Evolutionary conservation across 2,888 invertebrate genomes (phyloP).

Genomic region (Cosmia trapezina): DNA sequence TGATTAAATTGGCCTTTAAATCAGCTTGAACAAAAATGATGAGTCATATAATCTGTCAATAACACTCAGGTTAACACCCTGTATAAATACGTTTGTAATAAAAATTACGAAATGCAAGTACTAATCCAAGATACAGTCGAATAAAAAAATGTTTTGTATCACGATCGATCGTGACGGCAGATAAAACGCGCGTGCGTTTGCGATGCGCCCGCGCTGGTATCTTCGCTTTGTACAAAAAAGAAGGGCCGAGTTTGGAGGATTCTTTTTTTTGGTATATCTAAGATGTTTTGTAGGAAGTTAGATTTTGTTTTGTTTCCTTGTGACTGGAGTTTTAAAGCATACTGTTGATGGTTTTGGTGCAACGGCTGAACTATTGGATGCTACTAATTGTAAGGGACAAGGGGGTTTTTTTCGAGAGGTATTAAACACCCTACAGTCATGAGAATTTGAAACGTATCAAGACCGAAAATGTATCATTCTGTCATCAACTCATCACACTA

Average conservation of each 20-base stretch:
- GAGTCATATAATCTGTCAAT: constrained; percentile 12
- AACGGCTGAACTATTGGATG: no score
- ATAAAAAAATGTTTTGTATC: constrained; percentile 67
- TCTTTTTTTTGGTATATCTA: background rate
- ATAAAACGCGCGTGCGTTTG: constrained; percentile 66
- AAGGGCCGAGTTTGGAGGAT: constrained; percentile 15
- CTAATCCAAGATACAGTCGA: constrained; percentile 52
- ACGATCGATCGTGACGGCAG: constrained; percentile 76
- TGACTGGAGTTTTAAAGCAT: no score
- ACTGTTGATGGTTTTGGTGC: no score
- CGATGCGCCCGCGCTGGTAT: constrained; percentile 30
- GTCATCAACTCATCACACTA: no score
- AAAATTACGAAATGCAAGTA: constrained; percentile 61
- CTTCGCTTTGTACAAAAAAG: constrained; percentile 46
- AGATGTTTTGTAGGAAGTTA: constrained; percentile 5
- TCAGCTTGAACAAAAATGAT: background rate
- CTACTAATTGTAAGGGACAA: no score
- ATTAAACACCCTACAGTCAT: no score
- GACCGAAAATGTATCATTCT: no score
- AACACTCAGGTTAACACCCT: constrained; percentile 26
- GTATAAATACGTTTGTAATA: constrained; percentile 43
- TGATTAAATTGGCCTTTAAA: background rate
- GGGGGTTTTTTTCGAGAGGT: no score
- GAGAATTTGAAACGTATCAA: no score
- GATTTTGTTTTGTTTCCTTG: background rate